Base-by-base conservation (phyloP, 1,140 invertebrate species). In the Scaptomyza montana region DNA sequence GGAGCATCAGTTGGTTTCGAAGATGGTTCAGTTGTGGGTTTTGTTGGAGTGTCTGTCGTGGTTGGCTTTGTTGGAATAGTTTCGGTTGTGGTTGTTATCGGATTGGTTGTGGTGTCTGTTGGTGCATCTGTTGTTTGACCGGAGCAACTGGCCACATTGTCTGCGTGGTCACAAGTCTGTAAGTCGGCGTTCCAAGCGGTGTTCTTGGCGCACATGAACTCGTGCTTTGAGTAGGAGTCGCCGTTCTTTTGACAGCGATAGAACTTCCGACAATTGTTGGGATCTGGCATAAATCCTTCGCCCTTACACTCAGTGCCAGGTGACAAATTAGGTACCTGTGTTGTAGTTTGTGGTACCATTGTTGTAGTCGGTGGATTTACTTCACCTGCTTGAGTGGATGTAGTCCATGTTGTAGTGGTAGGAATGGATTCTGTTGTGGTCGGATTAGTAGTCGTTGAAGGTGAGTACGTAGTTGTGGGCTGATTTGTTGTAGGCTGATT, bases 201-300 rank as follows among this genome's bases (percentile, higher is more conserved):
- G 39, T 92, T 93, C 16, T 92, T 91, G 9, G 85, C 92, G 70
- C 92, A 92, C 62, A 82, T 78, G 50, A 92, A 92, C 13, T 92
- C 85, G 65, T 91, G 85, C 59, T 84, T 82, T 12, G 81, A 89
- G 68, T 92, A 93, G 21, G 90, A 82, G 30, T 90, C 91, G 3
- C 92, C 92, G 33, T 91, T 89, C 45, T 91, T 90, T 2, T 93
- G 90, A 69, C 94, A 94, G 39, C 94, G 91, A 66, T 94, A 94
- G 77, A 94, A 94, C 9, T 93, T 92, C 1, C 91, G 91, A 74
- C 94, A 95, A 74, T 94, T 92, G 3, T 79, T 66, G 5, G 94
- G 93, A 91, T 96, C 93, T 1, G 93, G 92, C 85, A 94, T 94
- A 66, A 95, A 96, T n/a, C 95, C 95, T 90, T 95, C 94, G 33